These are phyloP conservation scores for Parazoanthus swiftii DNA, from an alignment of 92 coral and sea anemone species.

Conservation along the genomic window DNA sequence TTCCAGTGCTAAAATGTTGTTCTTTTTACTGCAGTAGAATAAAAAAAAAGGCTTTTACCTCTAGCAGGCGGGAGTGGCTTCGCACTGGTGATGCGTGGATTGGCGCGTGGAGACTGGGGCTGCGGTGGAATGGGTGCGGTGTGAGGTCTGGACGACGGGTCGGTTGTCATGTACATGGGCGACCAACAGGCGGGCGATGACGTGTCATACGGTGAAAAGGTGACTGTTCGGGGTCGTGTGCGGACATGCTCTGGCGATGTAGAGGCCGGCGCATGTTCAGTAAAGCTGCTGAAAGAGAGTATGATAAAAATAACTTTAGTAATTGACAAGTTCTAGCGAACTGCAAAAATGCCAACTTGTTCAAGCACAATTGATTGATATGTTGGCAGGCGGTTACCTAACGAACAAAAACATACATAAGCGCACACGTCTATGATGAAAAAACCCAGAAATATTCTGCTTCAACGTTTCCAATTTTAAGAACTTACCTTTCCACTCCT, in stretches of 20 bases:
- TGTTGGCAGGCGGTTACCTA: no score
- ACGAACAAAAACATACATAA: no score
- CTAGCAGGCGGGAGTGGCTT: slow-evolving; percentile 77
- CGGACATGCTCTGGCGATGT: slow-evolving; percentile 30
- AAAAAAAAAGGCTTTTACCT: slow-evolving; percentile 51
- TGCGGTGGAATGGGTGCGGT: slow-evolving; percentile 91
- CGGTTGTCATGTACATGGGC: slow-evolving; percentile 25
- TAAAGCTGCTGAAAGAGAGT: neutral
- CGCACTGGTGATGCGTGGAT: slow-evolving; percentile 95
- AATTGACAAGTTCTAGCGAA: neutral
- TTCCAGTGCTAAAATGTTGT: no score
- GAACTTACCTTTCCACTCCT: slow-evolving; percentile 18
- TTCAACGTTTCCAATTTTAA: neutral
- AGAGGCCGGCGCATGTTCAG: neutral
- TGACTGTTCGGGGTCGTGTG: slow-evolving; percentile 6
- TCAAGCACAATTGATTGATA: no score
- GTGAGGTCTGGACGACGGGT: slow-evolving; percentile 62
- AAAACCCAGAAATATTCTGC: neutral
- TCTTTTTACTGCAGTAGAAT: no score
- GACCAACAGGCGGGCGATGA: slow-evolving; percentile 29
- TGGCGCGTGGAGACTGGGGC: slow-evolving; percentile 88
- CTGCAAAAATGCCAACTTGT: no score
- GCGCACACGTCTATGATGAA: neutral
- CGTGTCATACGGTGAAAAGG: slow-evolving; percentile 5
- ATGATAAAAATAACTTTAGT: neutral